Percentiles rank a stretch among this genome's conserved stretches.
These are phyloP conservation scores for Anoura caudifer DNA, from an alignment of 2,113 vertebrate species.

Conservation along the genomic window DNA sequence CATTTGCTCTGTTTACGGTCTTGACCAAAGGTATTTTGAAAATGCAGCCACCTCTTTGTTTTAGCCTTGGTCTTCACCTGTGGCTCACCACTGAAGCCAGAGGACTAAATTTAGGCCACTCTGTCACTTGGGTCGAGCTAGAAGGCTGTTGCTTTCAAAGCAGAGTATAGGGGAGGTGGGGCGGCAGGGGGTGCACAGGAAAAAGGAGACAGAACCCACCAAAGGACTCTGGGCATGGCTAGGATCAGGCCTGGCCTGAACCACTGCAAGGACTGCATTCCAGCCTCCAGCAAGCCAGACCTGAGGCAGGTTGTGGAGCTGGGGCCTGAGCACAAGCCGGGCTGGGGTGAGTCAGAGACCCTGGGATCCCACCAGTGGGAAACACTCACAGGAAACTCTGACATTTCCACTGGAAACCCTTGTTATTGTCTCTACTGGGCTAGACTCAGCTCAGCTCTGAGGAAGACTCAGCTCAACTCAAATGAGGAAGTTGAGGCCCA, in stretches of 20 bases:
- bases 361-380: not conserved
- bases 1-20: not conserved
- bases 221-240: not conserved
- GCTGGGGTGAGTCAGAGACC: conserved; percentile 10
- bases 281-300: not conserved
- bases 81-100: conserved; percentile 42
- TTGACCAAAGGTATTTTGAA: not conserved
- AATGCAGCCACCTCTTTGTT: not conserved
- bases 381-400: conserved; percentile 15
- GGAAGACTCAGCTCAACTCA: not conserved
- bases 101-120: conserved; percentile 52
- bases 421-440: not conserved
- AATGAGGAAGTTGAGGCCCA: not conserved
- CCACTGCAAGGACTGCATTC: fast-evolving
- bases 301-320: not conserved
- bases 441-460: not conserved
- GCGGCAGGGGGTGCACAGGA: not conserved
- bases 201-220: not conserved
- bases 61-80: not conserved
- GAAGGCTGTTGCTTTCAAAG: not conserved
- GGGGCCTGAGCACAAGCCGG: not conserved
- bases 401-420: not conserved
- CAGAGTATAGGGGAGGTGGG: not conserved
- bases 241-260: not conserved
- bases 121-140: not conserved